These are phyloP conservation scores for Diarsia brunnea DNA, from an alignment of 2,888 invertebrate species.

Conservation along the genomic window DNA sequence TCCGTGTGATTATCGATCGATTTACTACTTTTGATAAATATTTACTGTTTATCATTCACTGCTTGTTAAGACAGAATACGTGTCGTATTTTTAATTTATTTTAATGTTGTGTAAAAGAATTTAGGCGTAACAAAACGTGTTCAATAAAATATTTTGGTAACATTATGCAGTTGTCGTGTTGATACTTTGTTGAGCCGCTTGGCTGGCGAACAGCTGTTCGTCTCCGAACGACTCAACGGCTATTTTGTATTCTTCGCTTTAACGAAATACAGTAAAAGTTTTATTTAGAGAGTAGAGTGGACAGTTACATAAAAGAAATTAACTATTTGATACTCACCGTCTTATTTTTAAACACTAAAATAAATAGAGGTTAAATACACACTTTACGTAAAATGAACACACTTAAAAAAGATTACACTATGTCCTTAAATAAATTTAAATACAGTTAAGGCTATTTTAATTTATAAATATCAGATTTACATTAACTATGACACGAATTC, in stretches of 20 bases:
- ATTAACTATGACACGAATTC: conserved; percentile 83
- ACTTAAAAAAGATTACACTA: conserved; percentile 74
- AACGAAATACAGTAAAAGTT: conserved; percentile 41
- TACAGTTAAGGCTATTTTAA: conserved; percentile 71
- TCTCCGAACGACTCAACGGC: conserved; percentile 29
- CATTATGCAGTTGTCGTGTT: conserved; percentile 28
- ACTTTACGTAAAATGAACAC: conserved; percentile 77
- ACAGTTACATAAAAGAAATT: conserved; percentile 59
- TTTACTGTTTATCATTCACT: neutral
- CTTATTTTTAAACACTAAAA: conserved; percentile 76
- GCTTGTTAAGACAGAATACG: accelerated
- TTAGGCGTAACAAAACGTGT: conserved; percentile 11
- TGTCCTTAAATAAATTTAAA: conserved; percentile 63
- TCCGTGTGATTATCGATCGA: neutral
- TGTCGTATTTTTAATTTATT: neutral
- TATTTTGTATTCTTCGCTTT: conserved; percentile 28
- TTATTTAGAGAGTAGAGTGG: conserved; percentile 51
- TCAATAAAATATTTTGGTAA: conserved; percentile 43
- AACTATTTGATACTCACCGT: conserved; percentile 79
- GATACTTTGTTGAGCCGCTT: conserved; percentile 34
- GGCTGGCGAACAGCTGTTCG: conserved; percentile 68
- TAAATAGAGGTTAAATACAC: conserved; percentile 73
- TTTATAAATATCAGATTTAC: conserved; percentile 72
- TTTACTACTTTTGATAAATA: neutral
- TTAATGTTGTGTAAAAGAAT: neutral